Percentiles rank a stretch among this genome's conserved stretches.
Conservation (phyloP, 2,797 vertebrate species). For the Mormyrops attenuatus region DNA sequence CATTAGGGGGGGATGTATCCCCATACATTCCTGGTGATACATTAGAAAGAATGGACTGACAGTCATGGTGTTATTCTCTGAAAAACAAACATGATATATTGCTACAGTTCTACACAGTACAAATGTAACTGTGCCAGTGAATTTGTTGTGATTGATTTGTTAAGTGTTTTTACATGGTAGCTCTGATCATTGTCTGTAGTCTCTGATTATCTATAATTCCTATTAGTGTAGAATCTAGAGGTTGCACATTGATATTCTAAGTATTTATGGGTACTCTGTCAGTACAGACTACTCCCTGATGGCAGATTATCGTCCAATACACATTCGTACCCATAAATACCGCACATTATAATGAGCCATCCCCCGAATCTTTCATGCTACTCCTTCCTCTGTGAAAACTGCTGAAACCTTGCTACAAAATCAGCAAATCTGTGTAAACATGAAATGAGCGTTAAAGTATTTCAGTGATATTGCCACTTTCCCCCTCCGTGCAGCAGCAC, state of each 20-base stretch:
- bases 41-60: background rate
- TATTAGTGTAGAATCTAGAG: background rate
- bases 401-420: background rate
- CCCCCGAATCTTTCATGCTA: background rate
- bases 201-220: background rate
- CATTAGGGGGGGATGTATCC: background rate
- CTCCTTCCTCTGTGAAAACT: background rate
- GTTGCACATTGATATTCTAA: background rate
- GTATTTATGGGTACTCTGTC: background rate
- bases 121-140: background rate
- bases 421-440: background rate
- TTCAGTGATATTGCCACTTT: background rate
- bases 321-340: background rate
- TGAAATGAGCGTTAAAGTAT: background rate
- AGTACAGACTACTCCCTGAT: background rate
- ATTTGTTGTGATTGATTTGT: background rate
- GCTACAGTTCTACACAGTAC: background rate
- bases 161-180: background rate
- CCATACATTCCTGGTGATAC: background rate
- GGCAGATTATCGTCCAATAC: background rate
- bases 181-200: background rate
- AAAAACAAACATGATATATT: background rate
- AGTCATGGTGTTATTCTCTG: background rate
- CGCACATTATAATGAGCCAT: background rate
- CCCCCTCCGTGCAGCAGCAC: background rate